Conservation (phyloP, 2,113 vertebrate species). For the Labeo catla region DNA sequence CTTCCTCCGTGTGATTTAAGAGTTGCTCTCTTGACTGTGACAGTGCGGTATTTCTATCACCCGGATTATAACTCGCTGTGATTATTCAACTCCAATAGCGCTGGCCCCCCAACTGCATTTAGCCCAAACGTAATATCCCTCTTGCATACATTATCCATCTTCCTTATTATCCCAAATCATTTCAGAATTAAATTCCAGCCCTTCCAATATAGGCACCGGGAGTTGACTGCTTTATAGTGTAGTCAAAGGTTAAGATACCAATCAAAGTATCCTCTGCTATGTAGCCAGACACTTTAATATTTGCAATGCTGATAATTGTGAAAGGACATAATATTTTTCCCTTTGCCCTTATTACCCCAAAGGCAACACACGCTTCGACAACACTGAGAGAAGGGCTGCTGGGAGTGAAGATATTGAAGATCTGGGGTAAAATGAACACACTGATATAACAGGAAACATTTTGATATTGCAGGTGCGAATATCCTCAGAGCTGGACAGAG, state of each 20-base stretch:
- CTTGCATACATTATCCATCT: slow-evolving; percentile 99
- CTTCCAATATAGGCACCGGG: slow-evolving; percentile 91
- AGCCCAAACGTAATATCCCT: slow-evolving; percentile 99
- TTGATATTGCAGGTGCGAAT: slow-evolving; percentile 44
- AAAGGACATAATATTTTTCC: slow-evolving; percentile 94
- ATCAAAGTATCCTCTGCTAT: slow-evolving; percentile 96
- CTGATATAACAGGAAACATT: slow-evolving; percentile 24
- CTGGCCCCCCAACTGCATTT: slow-evolving; percentile 89
- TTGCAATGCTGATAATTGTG: slow-evolving; percentile 97
- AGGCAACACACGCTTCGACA: slow-evolving; percentile 86
- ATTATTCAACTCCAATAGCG: slow-evolving; percentile 97
- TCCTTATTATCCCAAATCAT: slow-evolving; percentile 98
- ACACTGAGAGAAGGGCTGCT: slow-evolving; percentile 63
- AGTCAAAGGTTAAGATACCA: slow-evolving; percentile 99
- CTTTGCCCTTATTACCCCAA: slow-evolving; percentile 89
- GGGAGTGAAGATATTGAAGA: slow-evolving; percentile 78
- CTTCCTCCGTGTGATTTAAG: slow-evolving; percentile 87
- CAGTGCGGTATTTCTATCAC: slow-evolving; percentile 97
- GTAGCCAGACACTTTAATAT: slow-evolving; percentile 99
- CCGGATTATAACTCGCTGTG: slow-evolving; percentile 92
- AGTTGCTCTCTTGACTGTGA: slow-evolving; percentile 91
- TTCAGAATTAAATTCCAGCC: slow-evolving; percentile 96
- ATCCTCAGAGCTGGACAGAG: slow-evolving; percentile 15
- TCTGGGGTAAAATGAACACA: slow-evolving; percentile 78
- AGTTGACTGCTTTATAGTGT: slow-evolving; percentile 90